Evolutionary conservation across 2,888 invertebrate species (phyloP).

Genomic region (Byasa hedistus): DNA sequence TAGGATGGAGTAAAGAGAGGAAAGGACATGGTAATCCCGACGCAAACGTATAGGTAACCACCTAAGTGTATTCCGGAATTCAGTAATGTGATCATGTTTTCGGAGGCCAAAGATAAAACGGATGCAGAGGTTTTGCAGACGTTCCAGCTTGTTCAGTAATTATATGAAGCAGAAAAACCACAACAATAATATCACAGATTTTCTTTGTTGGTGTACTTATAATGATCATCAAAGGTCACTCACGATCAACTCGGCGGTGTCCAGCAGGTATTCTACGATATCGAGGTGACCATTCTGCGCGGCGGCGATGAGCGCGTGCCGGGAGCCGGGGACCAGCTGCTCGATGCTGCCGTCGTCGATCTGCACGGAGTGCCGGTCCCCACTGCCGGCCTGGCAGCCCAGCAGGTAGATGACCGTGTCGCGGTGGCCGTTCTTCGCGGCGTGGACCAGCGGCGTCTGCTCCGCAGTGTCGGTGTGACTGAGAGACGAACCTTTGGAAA

Average conservation of each 20-base stretch:
- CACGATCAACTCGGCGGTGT: conserved; percentile 89
- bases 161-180: no score
- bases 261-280: conserved; percentile 93
- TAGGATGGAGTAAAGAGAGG: no score
- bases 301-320: conserved; percentile 93
- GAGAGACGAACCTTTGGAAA: conserved; percentile 80
- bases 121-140: no score
- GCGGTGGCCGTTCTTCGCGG: conserved; percentile 91
- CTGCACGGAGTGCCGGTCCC: conserved; percentile 83
- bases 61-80: no score
- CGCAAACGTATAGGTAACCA: no score
- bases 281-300: conserved; percentile 92
- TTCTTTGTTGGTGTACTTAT: no score
- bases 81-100: no score
- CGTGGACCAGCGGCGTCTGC: conserved; percentile 93
- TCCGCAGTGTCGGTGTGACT: conserved; percentile 90
- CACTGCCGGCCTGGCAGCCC: conserved; percentile 81
- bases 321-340: conserved; percentile 87
- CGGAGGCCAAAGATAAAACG: no score
- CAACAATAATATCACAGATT: no score
- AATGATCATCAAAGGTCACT: conserved; percentile 59
- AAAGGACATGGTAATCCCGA: no score
- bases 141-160: no score
- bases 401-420: conserved; percentile 93
- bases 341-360: conserved; percentile 79